Evolutionary conservation across 2,888 invertebrate genomes (phyloP), one percentile per base, ranked within the genome.

Genomic region (Sylvicola cinctus): DNA sequence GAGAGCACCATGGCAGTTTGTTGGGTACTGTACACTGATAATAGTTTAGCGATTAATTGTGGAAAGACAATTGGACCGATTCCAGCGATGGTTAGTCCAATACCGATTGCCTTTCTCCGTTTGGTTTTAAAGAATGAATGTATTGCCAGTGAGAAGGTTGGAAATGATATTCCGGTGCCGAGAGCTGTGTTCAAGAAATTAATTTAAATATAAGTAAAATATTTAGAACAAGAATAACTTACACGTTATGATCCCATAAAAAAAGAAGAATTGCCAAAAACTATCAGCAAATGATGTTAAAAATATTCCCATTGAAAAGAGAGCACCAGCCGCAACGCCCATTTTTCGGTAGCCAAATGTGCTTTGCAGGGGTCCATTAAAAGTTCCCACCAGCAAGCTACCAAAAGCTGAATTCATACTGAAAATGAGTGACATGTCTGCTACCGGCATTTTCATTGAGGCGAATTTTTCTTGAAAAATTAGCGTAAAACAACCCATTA

Each of bases 1-100:
- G 68, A 65, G 34, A 74, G 52, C 37, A 74, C 66, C 26, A 75
- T 50, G 38, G 70, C 65, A 1, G 73, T 66, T 29, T 69, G 70
- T 54, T 68, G 59, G 48, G 64, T 62, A 7, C 67, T 68, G 41
- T 68, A 72, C 2, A 55, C 47, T 25, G 59, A 51, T 45, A 74
- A 59, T 3, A 73, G 58, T 3, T 55, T 46, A 36, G 66, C 66
- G 49, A 70, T 65, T 6, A 74, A 42, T 38, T 68, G 59, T 1
- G 75, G 75, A 64, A 72, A 66, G 32, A 66, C 45, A 40, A 75
- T 70, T n/a, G 72, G 64, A 2, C 75, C 75, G 3, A 76, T 45
- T 2, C 73, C 75, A 12, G 70, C 69, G 3, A 73, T 50, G 2
- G 73, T 71, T 65, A 72, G 66, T 23, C 66, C 67, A 4, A 68